Percentiles rank a stretch among this genome's conserved stretches.
Conservation (phyloP, 2,888 invertebrate genomes). For the Parnassius mnemosyne region DNA sequence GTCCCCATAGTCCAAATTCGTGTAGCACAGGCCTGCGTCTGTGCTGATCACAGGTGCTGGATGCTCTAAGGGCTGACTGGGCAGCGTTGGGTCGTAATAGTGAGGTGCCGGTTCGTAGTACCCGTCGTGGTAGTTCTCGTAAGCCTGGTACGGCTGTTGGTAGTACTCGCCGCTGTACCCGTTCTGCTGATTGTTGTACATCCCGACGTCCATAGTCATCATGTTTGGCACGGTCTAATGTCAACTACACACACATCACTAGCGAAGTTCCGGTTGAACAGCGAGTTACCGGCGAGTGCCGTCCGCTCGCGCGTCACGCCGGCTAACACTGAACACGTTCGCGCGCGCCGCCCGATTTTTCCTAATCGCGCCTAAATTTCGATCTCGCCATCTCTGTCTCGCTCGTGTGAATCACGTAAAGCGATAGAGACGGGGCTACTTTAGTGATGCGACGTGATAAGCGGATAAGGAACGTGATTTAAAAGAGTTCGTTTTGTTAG, state of each 20-base stretch:
- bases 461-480: constrained; percentile 39
- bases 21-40: constrained; percentile 93
- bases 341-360: constrained; percentile 54
- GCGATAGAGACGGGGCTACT: constrained; percentile 55
- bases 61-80: constrained; percentile 65
- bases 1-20: constrained; percentile 89
- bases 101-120: constrained; percentile 73
- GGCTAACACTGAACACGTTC: constrained; percentile 55
- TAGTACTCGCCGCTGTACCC: constrained; percentile 77
- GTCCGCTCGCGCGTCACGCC: constrained; percentile 64
- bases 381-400: constrained; percentile 55
- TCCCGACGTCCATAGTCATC: constrained; percentile 92
- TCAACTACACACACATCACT: constrained; percentile 67
- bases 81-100: constrained; percentile 75
- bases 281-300: constrained; percentile 34
- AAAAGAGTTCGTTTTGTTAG: constrained; percentile 36
- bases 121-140: constrained; percentile 71
- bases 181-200: constrained; percentile 86
- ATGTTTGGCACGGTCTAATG: constrained; percentile 74
- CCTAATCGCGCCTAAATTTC: constrained; percentile 64
- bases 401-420: constrained; percentile 32
- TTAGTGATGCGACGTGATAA: constrained; percentile 53
- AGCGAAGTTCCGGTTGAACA: constrained; percentile 33
- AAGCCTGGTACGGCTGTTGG: constrained; percentile 68
- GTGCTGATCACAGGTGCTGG: constrained; percentile 88